Base-by-base conservation (phyloP, 2,797 vertebrate genomes). In the Poecile montanus region DNA sequence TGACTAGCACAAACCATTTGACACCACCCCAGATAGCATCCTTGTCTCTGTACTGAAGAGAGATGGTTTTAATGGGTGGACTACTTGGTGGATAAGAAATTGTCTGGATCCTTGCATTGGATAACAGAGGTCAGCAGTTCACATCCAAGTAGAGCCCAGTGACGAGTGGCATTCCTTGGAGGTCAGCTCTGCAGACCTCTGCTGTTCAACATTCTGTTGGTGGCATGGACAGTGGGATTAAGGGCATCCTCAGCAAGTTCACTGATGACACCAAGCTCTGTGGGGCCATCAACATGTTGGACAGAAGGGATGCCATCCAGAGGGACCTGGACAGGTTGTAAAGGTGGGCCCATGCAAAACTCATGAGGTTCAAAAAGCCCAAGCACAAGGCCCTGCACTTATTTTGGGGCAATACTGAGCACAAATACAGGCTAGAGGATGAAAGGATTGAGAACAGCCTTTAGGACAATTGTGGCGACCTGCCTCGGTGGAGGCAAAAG, bases 151-250 rank as follows among this genome's bases (percentile, higher is more conserved):
- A 14, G 29, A 73, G 25, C 14, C 3, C 11, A 53, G 20, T 22
- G 40, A 26, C 0, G 0, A 40, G 21, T 22, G 12, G 21, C 17
- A 11, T 53, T 67, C 26, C 56, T 42, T 1, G 4, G 40, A 57
- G 12, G 7, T 74, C 45, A 40, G 14, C 11, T 40, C 30, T 34
- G 25, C 40, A 47, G 53, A 34, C 6, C 15, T 26, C 21, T 60
- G 54, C 40, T 60, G 21, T 16, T 60, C 42, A 47, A 5, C 14
- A 16, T 4, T 25, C 22, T 40, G 4, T 45, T 23, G 16, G 16
- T 72, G 38, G 21, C 45, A 60, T 5, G 40, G 32, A 40, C 38
- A 60, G 5, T 21, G 45, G 14, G 45, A 34, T 29, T 2, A 0
- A 29, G 14, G 53, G 7, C 23, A 53, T 4, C 11, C n/a, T 66